A percentile compares a stretch with the other conserved stretches of the same genome.
Evolutionary conservation across 2,888 invertebrate species (phyloP).

Genomic region (Parnassius apollo): DNA sequence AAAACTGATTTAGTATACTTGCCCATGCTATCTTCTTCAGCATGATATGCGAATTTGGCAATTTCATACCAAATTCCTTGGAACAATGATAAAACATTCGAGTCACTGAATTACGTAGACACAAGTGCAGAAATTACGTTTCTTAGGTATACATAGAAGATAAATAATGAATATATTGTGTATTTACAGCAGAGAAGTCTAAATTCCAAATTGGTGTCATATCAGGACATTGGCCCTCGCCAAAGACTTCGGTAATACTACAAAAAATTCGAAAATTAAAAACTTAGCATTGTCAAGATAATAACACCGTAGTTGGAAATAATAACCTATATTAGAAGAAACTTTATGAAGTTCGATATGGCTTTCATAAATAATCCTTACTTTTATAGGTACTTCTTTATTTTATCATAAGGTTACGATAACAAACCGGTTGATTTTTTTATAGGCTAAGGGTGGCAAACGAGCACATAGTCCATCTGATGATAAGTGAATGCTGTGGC

Average conservation of each 20-base stretch:
- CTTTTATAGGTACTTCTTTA: too few species aligned
- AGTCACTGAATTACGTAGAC: not conserved
- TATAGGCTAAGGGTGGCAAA: too few species aligned
- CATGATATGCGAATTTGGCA: slow-evolving; percentile 31
- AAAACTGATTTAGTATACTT: slow-evolving; percentile 59
- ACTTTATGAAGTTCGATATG: too few species aligned
- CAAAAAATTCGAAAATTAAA: slow-evolving; percentile 44
- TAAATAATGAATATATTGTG: not conserved
- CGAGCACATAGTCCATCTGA: too few species aligned
- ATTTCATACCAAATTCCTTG: slow-evolving; percentile 39
- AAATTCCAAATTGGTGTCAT: slow-evolving; percentile 58
- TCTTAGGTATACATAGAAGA: not conserved
- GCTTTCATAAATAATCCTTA: too few species aligned
- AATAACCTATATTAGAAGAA: too few species aligned
- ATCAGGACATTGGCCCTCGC: slow-evolving; percentile 57
- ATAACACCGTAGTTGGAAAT: not conserved
- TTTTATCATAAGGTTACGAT: too few species aligned
- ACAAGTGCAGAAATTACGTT: not conserved
- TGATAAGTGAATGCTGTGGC: too few species aligned
- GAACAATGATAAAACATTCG: slow-evolving; percentile 7
- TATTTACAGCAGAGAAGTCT: slow-evolving; percentile 52
- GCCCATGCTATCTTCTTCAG: slow-evolving; percentile 27
- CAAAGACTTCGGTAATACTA: slow-evolving; percentile 48
- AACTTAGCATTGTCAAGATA: slow-evolving; percentile 26
- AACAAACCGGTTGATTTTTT: too few species aligned